Evolutionary conservation across 2,797 vertebrate genomes (phyloP).

Genomic region (Ispidina lecontei): DNA sequence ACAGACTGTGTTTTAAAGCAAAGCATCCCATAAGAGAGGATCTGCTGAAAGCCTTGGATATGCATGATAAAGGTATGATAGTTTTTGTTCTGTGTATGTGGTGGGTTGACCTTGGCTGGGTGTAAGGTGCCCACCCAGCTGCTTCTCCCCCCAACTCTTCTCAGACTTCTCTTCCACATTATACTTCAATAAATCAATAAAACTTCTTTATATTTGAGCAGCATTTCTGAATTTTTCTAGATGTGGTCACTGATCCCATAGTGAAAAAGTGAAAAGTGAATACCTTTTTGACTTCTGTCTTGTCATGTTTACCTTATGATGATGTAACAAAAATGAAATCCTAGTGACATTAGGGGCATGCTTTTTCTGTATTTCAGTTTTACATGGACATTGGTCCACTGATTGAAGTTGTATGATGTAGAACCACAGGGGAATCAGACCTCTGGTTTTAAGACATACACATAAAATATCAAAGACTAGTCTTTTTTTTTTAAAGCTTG

Average conservation of each 20-base stretch:
- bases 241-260: not conserved
- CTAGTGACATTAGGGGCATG: not conserved
- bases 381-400: not conserved
- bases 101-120: too few relatives aligned
- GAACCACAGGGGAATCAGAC: not conserved
- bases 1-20: slow-evolving; percentile 91
- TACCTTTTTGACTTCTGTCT: not conserved
- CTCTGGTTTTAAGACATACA: not conserved
- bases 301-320: not conserved
- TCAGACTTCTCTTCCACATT: not conserved
- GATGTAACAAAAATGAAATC: not conserved
- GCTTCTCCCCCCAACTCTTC: too few relatives aligned
- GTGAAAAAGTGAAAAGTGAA: not conserved
- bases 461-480: not conserved
- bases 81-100: not conserved
- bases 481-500: not conserved
- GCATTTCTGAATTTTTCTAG: not conserved
- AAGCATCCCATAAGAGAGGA: slow-evolving; percentile 87
- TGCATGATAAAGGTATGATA: slow-evolving; percentile 88
- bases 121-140: too few relatives aligned
- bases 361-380: not conserved
- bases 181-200: not conserved
- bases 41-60: slow-evolving; percentile 85
- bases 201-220: not conserved
- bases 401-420: not conserved